Conservation (phyloP, 2,113 vertebrate species). For the Penelope pileata region DNA sequence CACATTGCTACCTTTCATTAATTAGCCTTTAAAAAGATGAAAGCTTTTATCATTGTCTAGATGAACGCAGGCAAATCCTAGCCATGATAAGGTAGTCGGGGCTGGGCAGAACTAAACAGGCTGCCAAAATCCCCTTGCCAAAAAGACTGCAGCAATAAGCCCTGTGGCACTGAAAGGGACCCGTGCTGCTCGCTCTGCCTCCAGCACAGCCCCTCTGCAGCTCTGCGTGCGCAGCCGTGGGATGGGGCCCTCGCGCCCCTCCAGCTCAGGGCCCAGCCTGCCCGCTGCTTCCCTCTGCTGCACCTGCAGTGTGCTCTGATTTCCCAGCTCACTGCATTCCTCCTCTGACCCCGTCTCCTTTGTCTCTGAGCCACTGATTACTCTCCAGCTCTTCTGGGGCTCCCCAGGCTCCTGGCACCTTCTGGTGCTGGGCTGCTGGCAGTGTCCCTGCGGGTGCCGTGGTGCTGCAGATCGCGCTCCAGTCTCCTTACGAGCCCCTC, state of each 20-base stretch:
- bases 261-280: background rate
- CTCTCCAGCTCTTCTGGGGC: background rate
- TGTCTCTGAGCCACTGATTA: background rate
- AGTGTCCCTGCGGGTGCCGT: background rate
- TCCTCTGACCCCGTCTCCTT: background rate
- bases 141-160: fast-evolving
- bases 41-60: background rate
- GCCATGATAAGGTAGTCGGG: background rate
- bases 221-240: background rate
- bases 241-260: background rate
- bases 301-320: fast-evolving
- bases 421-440: background rate
- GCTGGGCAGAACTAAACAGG: background rate
- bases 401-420: background rate
- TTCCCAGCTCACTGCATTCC: background rate
- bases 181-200: fast-evolving
- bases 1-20: background rate
- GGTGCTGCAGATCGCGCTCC: background rate
- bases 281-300: background rate
- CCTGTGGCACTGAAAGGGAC: fast-evolving
- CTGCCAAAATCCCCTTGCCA: no score
- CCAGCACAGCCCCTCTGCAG: background rate
- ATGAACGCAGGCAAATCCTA: background rate
- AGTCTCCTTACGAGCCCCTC: background rate
- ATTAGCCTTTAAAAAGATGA: background rate